phyloP scores from a whole-genome alignment of 2,113 vertebrate species.

The Epinephelus moara region DNA sequence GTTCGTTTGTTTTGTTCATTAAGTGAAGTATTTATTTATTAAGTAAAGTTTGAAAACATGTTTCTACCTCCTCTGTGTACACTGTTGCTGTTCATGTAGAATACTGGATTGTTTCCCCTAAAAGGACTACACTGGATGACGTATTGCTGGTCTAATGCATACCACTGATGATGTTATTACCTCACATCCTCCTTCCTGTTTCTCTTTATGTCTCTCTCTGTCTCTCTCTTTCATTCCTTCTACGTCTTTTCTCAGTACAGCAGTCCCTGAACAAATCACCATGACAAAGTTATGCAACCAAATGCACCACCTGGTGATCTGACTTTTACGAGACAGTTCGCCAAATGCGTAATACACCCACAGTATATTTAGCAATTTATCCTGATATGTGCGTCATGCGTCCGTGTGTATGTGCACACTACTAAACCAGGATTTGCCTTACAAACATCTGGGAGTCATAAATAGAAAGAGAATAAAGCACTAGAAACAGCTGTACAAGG shows the following conservation, averaged over 20 bases:
- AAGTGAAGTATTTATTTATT: too few relatives aligned
- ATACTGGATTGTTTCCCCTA: too few relatives aligned
- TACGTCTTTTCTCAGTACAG: slow-evolving; percentile 5
- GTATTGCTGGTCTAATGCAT: too few relatives aligned
- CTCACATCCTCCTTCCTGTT: not conserved
- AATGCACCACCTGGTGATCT: slow-evolving; percentile 29
- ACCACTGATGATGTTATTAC: too few relatives aligned
- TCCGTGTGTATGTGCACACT: not conserved
- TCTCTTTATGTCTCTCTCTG: not conserved
- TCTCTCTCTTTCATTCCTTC: not conserved
- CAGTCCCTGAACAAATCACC: not conserved
- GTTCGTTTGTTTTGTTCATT: too few relatives aligned
- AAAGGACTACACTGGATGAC: too few relatives aligned
- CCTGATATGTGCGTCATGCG: slow-evolving; percentile 7
- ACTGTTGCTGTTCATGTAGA: too few relatives aligned
- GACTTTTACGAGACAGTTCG: not conserved
- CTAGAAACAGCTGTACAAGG: slow-evolving; percentile 64
- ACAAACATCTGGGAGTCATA: slow-evolving; percentile 75
- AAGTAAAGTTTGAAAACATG: too few relatives aligned
- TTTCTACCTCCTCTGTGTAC: too few relatives aligned
- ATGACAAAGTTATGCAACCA: slow-evolving; percentile 1
- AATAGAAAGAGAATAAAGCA: slow-evolving; percentile 54
- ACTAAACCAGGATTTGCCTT: slow-evolving; percentile 39
- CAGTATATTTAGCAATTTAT: slow-evolving; percentile 4
- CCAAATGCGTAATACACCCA: not conserved